phyloP scores from a whole-genome alignment of 2,888 invertebrate genomes.

The Acanthosepion lycidas region DNA sequence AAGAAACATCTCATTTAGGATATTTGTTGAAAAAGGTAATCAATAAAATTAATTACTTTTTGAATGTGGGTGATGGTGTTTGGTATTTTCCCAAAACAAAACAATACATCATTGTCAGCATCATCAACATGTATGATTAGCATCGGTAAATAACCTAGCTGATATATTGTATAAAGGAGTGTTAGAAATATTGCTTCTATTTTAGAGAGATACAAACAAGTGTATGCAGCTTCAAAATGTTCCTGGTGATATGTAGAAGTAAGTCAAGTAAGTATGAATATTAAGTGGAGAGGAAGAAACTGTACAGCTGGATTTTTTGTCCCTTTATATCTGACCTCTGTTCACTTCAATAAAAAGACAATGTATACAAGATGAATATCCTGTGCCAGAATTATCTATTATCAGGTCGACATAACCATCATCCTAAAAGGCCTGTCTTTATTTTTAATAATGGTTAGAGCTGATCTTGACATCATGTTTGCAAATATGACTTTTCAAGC shows the following conservation, averaged over 20 bases:
- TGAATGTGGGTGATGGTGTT: neutral
- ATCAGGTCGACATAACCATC: neutral
- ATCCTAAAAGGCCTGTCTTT: neutral
- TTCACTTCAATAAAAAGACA: neutral
- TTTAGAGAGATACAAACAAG: neutral
- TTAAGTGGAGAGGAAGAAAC: too few relatives aligned
- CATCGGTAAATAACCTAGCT: neutral
- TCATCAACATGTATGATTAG: neutral
- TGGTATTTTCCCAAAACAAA: neutral
- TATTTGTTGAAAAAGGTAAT: neutral
- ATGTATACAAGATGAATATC: neutral
- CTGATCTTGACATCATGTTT: neutral
- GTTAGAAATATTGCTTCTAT: neutral
- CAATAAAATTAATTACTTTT: neutral
- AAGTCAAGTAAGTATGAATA: too few relatives aligned
- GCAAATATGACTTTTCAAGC: neutral
- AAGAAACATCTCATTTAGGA: neutral
- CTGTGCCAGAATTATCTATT: neutral
- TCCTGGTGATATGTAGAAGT: too few relatives aligned
- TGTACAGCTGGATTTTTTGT: too few relatives aligned
- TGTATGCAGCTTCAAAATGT: too few relatives aligned
- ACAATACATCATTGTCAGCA: neutral
- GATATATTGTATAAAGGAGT: neutral
- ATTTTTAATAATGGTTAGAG: neutral
- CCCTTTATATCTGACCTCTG: neutral